These are phyloP conservation scores for Dinomys branickii DNA, from an alignment of 2,113 vertebrate genomes.

Conservation along the genomic window DNA sequence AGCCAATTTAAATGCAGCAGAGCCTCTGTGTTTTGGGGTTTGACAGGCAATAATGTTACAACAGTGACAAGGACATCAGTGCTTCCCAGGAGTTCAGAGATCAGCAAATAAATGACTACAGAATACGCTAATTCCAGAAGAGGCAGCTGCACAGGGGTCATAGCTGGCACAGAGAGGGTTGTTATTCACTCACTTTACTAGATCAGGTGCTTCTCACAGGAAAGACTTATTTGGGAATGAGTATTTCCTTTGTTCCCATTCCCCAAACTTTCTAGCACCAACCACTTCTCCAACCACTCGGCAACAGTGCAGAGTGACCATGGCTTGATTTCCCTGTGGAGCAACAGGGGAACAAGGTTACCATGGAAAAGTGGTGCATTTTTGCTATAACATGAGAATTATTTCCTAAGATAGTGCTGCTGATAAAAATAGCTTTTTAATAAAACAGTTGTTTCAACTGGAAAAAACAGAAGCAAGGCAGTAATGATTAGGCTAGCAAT, in stretches of 20 bases:
- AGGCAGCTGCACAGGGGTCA: background rate
- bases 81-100: slow-evolving; percentile 35
- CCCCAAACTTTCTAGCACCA: background rate
- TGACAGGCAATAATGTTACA: background rate
- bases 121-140: background rate
- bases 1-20: slow-evolving; percentile 29
- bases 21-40: background rate
- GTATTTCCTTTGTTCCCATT: background rate
- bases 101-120: background rate
- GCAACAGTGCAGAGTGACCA: too few species aligned
- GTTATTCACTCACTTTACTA: background rate
- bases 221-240: too few species aligned
- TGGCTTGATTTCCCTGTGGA: background rate
- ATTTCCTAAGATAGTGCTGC: background rate
- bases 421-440: background rate
- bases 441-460: background rate
- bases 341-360: too few species aligned
- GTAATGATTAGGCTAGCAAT: background rate
- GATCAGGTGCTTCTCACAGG: background rate
- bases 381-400: background rate
- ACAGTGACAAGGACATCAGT: background rate
- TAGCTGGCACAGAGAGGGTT: background rate
- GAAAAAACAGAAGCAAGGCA: background rate
- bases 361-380: background rate
- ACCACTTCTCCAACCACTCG: background rate